Base-by-base conservation (phyloP, 30 jellyfish, hydroid and myxozoan genomes). In the Nemopilema nomurai region DNA sequence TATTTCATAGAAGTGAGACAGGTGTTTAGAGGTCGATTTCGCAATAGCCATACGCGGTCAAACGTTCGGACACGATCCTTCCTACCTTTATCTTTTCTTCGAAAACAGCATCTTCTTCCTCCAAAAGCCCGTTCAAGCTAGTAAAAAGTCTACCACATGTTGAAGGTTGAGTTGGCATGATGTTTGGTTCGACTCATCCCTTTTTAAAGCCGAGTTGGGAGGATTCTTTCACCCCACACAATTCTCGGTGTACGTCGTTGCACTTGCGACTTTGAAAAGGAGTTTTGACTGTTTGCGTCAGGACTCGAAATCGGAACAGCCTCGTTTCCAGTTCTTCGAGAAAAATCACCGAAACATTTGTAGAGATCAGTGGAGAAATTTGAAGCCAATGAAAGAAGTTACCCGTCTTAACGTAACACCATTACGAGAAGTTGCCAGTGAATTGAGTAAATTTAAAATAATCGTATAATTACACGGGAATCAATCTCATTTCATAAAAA, bases 191-290 rank as follows among this genome's bases (percentile, higher is more conserved):
- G 82, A 75, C 64, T 83, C 91, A 83, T 83, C 81, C 91, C 86
- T 71, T 83, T 51, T 41, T 79, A 83, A 22, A 51, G 49, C 79
- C 76, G 82, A 65, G 75, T 71, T 76, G 75, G 86, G 82, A 62
- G 91, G 82, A 66, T 1, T 63, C 31, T 83, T 83, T 51, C 91
- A 52, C 85, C 91, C 62, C 91, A 51, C 86, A 1, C 90, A 65
- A 66, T 73, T 31, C 83, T 73, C 83, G 83, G 83, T 26, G 69
- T 41, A 49, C 51, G 23, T 16, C 33, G 22, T 4, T 32, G 1
- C 29, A 20, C 25, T 4, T 30, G 69, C 69, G 41, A 73, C 69
- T 73, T 73, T n/a, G 33, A 49, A 73, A 49, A 73, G 83, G 70
- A 21, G 4, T 6, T 25, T 16, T 31, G 18, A n/a, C 18, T 16